phyloP scores from a whole-genome alignment of 2,888 invertebrate species.

The Alloscopus bannaensis region DNA sequence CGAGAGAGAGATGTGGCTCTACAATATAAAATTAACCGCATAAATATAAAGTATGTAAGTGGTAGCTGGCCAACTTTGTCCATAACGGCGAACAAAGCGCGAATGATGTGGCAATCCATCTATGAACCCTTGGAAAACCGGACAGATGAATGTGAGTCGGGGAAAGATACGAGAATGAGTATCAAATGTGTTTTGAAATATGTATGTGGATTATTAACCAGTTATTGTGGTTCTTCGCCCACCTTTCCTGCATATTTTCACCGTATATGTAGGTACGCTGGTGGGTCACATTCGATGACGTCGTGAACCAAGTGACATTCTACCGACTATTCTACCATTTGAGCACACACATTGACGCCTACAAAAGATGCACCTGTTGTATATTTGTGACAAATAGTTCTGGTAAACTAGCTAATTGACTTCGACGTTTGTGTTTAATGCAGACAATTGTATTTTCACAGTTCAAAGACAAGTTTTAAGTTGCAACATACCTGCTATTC shows the following conservation, averaged over 20 bases:
- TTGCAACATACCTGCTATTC: too few species aligned
- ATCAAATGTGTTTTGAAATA: neutral
- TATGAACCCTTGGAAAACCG: neutral
- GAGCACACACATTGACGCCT: too few species aligned
- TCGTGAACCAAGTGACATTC: neutral
- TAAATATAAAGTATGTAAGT: too few species aligned
- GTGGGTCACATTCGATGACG: too few species aligned
- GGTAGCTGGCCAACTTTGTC: neutral
- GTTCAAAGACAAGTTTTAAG: too few species aligned
- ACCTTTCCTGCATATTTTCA: neutral
- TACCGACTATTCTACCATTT: neutral
- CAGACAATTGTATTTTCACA: too few species aligned
- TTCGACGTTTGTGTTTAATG: too few species aligned
- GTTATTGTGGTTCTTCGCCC: neutral
- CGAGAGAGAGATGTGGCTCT: neutral
- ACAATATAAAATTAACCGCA: slow-evolving; percentile 3
- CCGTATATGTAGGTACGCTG: neutral
- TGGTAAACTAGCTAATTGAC: too few species aligned
- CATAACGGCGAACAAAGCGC: neutral
- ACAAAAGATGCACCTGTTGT: too few species aligned
- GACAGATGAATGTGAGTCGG: neutral
- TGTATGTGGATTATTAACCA: neutral
- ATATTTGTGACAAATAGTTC: too few species aligned
- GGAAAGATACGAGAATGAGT: neutral
- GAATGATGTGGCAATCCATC: slow-evolving; percentile 4